Conservation (phyloP, 1,140 invertebrate genomes). For the Bombus ignitus region DNA sequence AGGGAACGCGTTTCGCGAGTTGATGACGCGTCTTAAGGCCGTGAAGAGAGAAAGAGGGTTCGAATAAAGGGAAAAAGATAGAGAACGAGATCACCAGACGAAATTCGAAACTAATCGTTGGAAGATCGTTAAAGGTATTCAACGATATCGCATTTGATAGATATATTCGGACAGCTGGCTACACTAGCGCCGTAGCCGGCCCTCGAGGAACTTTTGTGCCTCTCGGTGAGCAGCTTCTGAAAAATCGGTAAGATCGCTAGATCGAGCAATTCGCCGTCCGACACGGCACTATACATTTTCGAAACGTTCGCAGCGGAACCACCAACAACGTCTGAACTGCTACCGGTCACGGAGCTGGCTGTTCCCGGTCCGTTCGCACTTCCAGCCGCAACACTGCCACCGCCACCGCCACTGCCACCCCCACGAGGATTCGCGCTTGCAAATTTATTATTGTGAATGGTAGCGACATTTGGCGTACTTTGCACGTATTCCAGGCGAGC, state of each 20-base stretch:
- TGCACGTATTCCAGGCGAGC: slow-evolving; percentile 84
- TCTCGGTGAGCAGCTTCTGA: slow-evolving; percentile 92
- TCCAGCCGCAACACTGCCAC: slow-evolving; percentile 21
- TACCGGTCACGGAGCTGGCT: slow-evolving; percentile 61
- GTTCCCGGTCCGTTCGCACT: slow-evolving; percentile 14
- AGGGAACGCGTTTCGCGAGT: neutral
- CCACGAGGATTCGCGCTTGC: slow-evolving; percentile 74
- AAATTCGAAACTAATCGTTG: slow-evolving; percentile 38
- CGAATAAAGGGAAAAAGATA: neutral
- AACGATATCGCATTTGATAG: slow-evolving; percentile 97
- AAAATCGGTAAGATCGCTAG: slow-evolving; percentile 94
- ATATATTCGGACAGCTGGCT: slow-evolving; percentile 95
- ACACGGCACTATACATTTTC: slow-evolving; percentile 90
- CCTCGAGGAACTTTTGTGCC: slow-evolving; percentile 87
- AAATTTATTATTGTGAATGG: slow-evolving; percentile 79
- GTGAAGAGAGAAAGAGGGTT: neutral
- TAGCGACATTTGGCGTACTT: slow-evolving; percentile 85
- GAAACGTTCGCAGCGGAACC: slow-evolving; percentile 78
- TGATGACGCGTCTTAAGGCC: neutral
- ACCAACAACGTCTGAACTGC: slow-evolving; percentile 70
- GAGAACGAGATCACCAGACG: neutral
- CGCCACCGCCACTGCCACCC: slow-evolving; percentile 53
- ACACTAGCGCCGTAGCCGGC: slow-evolving; percentile 87
- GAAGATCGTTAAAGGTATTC: slow-evolving; percentile 90
- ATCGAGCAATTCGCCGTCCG: slow-evolving; percentile 91